Conservation (phyloP, 2,888 invertebrate species). For the Iphiclides podalirius region DNA sequence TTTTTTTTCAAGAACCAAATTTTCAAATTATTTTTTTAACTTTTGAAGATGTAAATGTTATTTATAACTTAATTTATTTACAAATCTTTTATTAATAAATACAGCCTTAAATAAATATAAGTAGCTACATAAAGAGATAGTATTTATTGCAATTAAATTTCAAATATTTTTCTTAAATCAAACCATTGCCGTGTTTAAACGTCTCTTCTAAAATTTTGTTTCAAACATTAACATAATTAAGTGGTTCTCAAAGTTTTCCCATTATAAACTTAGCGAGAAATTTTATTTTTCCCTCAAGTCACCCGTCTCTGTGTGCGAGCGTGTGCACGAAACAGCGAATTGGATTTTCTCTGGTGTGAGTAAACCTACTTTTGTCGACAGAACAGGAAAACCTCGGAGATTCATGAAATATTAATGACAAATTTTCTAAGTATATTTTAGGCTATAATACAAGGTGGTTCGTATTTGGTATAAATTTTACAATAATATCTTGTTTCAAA, state of each 20-base stretch:
- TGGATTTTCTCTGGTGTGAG: constrained; percentile 77
- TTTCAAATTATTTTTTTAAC: too few species aligned
- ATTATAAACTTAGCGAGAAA: constrained; percentile 81
- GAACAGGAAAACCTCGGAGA: constrained; percentile 75
- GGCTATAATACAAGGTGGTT: constrained; percentile 11
- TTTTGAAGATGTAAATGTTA: too few species aligned
- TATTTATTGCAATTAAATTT: constrained; percentile 5
- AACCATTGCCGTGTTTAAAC: constrained; percentile 74
- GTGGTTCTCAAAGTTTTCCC: constrained; percentile 81
- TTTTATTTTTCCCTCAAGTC: constrained; percentile 81
- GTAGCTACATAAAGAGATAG: not conserved
- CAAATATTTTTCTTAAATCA: constrained; percentile 50
- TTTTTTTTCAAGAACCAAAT: too few species aligned
- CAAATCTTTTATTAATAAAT: too few species aligned
- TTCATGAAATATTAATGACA: constrained; percentile 72
- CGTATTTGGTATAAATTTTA: not conserved
- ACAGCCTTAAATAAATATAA: too few species aligned
- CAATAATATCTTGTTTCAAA: constrained; percentile 1
- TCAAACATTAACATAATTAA: constrained; percentile 81
- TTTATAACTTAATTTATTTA: too few species aligned
- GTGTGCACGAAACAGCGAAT: constrained; percentile 72
- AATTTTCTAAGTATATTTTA: constrained; percentile 28
- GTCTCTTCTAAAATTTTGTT: constrained; percentile 79
- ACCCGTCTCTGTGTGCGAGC: constrained; percentile 69
- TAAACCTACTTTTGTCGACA: constrained; percentile 76